These are phyloP conservation scores for Acrobasis repandana DNA, from an alignment of 2,888 invertebrate genomes.

Conservation along the genomic window DNA sequence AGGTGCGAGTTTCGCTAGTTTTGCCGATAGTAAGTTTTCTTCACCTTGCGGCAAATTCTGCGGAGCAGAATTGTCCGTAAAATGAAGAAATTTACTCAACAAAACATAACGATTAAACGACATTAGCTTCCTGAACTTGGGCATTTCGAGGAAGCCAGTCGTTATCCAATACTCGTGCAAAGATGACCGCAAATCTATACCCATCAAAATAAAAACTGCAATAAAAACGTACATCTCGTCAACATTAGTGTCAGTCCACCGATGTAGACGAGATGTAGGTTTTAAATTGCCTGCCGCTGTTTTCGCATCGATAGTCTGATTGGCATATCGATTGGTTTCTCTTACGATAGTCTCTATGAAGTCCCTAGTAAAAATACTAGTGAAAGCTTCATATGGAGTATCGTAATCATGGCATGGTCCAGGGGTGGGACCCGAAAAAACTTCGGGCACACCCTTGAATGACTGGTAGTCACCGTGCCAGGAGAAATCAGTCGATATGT, in stretches of 20 bases:
- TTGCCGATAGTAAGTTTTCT: background rate
- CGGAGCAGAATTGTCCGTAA: slow-evolving; percentile 27
- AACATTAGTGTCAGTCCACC: too few species aligned
- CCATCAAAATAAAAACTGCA: slow-evolving; percentile 34
- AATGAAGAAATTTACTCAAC: slow-evolving; percentile 34
- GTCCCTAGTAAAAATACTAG: background rate
- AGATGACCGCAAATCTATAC: slow-evolving; percentile 27
- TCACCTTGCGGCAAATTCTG: slow-evolving; percentile 5
- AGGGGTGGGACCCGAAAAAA: background rate
- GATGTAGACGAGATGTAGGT: background rate
- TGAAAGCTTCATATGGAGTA: slow-evolving; percentile 1
- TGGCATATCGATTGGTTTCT: background rate
- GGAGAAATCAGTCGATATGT: slow-evolving; percentile 8
- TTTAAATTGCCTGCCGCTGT: background rate
- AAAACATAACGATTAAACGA: slow-evolving; percentile 30
- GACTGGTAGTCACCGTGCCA: too few species aligned
- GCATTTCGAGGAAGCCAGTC: slow-evolving; percentile 33
- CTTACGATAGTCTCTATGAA: background rate
- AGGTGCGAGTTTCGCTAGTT: too few species aligned
- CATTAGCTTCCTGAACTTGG: slow-evolving; percentile 29
- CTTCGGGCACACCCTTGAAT: slow-evolving; percentile 3
- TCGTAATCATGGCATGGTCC: background rate
- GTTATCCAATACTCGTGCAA: too few species aligned
- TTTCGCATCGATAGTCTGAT: too few species aligned
- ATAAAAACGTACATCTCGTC: slow-evolving; percentile 28